Conservation (phyloP, 2,113 vertebrate species). For the Scolopax mira region DNA sequence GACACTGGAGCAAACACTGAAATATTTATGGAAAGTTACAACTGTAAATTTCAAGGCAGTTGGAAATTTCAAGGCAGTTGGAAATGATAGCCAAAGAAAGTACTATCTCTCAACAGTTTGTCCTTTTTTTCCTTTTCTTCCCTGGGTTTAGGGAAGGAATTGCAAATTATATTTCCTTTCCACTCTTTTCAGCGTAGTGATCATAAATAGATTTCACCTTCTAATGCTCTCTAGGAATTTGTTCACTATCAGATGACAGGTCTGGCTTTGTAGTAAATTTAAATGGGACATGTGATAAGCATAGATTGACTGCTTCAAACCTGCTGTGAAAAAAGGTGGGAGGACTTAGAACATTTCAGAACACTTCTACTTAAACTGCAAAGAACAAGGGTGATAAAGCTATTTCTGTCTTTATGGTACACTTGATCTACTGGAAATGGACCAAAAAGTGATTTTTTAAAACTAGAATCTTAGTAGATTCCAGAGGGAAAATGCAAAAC, state of each 20-base stretch:
- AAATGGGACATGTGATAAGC: neutral
- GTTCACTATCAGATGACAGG: neutral
- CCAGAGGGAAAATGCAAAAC: neutral
- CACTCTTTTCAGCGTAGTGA: neutral
- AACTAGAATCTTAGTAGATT: neutral
- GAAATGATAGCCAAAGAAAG: neutral
- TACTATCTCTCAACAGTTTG: neutral
- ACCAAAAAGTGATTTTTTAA: neutral
- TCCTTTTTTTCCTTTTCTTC: neutral
- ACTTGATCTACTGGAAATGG: neutral
- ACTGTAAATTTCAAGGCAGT: neutral
- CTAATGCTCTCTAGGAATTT: conserved; percentile 24
- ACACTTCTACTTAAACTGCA: neutral
- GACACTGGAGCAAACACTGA: neutral
- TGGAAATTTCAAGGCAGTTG: neutral
- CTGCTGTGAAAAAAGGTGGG: neutral
- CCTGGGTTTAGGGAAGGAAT: neutral
- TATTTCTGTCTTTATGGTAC: neutral
- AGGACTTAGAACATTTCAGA: neutral
- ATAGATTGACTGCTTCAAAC: neutral
- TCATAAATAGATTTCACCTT: conserved; percentile 3
- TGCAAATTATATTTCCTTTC: neutral
- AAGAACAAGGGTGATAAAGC: neutral
- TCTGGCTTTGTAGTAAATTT: neutral
- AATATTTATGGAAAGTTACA: neutral